Base-by-base conservation (phyloP, 2,888 invertebrate species). In the Amitus sp. region DNA sequence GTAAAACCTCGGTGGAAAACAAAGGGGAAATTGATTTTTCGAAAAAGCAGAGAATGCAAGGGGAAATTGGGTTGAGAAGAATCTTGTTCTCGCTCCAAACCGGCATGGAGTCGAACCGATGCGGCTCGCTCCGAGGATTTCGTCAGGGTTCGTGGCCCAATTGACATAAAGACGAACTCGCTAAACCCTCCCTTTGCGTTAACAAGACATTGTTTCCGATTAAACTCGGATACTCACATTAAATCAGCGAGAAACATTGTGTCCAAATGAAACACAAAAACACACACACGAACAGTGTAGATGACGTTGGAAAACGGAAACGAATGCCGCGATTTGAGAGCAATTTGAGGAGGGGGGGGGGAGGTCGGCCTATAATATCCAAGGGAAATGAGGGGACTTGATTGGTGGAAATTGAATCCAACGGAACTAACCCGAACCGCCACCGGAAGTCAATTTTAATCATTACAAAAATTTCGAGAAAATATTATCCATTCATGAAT, bases 231-330 rank as follows among this genome's bases (percentile, higher is more conserved):
- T 77, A 79, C 79, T 79, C 69, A 79, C 79, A 71, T 73, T 73
- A 75, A 76, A 74, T 79, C 74, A 75, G 71, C 73, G 72, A 73
- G 73, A 77, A 78, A 74, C 79, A 79, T 79, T 71, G 75, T 79
- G 73, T 73, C 77, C 73, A 76, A 73, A 37, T 74, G 76, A 78
- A 77, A 78, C 73, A 77, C 75, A 78, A 75, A 74, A 76, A 69
- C n/a, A n/a, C n/a, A n/a, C n/a, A 33, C 77, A 73, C 76, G 73
- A 73, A 73, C 73, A 71, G 73, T 74, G 74, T 71, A 71, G 73
- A 66, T 76, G 76, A 76, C 75, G 77, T 76, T 72, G 73, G 74
- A 72, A 75, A 77, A 76, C 78, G 78, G 77, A 77, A 78, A 76
- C 74, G 73, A 70, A 66, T 69, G 70, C 71, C 67, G 68, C 47